Conservation (phyloP, 53 echinoderm and acorn worm species). For the Antedon mediterranea region DNA sequence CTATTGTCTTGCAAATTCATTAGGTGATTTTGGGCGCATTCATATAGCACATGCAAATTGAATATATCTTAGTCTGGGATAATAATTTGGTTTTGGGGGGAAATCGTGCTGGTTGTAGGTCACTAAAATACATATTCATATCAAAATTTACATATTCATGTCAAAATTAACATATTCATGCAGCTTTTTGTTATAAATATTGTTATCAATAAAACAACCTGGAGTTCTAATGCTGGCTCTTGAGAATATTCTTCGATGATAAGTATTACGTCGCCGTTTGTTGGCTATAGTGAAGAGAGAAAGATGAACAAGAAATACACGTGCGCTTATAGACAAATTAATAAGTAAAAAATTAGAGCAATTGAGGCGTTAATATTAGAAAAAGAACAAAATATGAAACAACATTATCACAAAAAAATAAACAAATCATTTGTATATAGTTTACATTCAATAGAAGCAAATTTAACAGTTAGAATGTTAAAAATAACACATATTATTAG, state of each 20-base stretch:
- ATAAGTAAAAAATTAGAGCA: background rate
- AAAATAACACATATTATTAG: background rate
- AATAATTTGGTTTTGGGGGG: background rate
- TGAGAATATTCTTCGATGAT: background rate
- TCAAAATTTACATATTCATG: background rate
- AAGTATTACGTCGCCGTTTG: background rate
- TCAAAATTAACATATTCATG: slow-evolving; percentile 1
- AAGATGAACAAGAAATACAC: background rate
- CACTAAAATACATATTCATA: background rate
- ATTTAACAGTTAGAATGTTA: background rate
- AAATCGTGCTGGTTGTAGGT: background rate
- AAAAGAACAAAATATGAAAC: background rate
- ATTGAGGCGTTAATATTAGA: background rate
- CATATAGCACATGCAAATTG: background rate
- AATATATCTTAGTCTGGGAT: background rate
- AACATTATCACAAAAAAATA: too few relatives aligned
- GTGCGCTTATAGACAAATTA: background rate
- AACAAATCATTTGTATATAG: too few relatives aligned
- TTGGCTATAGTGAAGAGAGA: background rate
- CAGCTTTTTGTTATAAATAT: background rate
- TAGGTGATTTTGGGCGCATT: background rate
- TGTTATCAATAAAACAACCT: background rate
- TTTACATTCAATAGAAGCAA: background rate
- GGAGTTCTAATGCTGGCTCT: slow-evolving; percentile 1
- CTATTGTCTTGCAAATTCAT: background rate